Evolutionary conservation across 2,797 vertebrate species (phyloP), one percentile per base, ranked within the genome.

Genomic region (Oophaga sylvatica): DNA sequence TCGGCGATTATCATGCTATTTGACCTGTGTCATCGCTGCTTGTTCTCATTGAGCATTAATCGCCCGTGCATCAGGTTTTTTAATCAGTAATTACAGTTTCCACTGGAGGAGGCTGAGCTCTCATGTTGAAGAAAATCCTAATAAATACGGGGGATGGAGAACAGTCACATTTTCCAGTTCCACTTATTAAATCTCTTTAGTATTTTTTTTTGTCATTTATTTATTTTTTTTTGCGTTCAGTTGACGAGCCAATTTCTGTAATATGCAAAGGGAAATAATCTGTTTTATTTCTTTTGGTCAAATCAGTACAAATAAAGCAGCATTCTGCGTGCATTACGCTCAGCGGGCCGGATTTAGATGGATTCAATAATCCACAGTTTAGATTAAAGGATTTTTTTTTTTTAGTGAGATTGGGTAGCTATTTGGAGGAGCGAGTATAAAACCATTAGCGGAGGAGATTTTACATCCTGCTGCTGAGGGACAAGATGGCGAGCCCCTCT

Each of bases 321-420:
- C 19, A 12, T 75, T 62, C 16, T 77, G 45, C 76, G 19, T 77
- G 26, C 26, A 45, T 48, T 62, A 5, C 22, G 20, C 57, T 84
- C 17, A 31, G 56, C 70, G 17, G 67, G 57, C 70, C 20, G 59
- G 35, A 57, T 76, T 84, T 84, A 84, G 57, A 53, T 65, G 59
- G 71, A 62, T 75, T 60, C 19, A 26, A 31, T 84, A 84, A 84
- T 84, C 82, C 70, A 84, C 56, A 8, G 31, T 9, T 45, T 26
- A 59, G 83, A 84, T 84, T 76, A 84, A 84, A 63, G 83, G 83
- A 77, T 76, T 76, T 29, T 59, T 13, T n/a, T n/a, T 17, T 59
- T 53, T n/a, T 76, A 13, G 70, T 65, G 20, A 65, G 83, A 76
- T 84, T 84, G 83, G 57, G 22, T 26, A n/a, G n/a, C 83, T 84